Percentiles rank a stretch among this genome's conserved stretches.
Conservation (phyloP, 2,797 vertebrate species). For the Hafferia zeledoni region DNA sequence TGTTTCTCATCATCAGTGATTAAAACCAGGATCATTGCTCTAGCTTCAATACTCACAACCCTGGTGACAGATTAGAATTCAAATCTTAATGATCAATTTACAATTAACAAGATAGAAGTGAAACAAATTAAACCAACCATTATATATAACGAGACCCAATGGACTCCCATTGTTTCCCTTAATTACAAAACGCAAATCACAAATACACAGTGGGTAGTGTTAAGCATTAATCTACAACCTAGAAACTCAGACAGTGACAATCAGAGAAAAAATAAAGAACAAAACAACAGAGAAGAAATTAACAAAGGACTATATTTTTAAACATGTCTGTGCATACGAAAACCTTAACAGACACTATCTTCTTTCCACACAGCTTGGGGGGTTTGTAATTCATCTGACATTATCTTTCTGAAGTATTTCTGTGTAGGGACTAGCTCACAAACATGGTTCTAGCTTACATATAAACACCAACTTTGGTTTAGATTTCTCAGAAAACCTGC, state of each 20-base stretch:
- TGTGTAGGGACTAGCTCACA: slow-evolving; percentile 20
- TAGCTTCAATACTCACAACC: slow-evolving; percentile 82
- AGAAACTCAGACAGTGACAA: slow-evolving; percentile 71
- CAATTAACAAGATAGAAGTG: slow-evolving; percentile 88
- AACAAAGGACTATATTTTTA: slow-evolving; percentile 44
- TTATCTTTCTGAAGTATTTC: slow-evolving; percentile 2
- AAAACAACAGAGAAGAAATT: slow-evolving; percentile 22
- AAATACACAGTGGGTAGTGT: slow-evolving; percentile 78
- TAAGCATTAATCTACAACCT: slow-evolving; percentile 76
- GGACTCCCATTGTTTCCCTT: slow-evolving; percentile 84
- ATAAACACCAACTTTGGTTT: background rate
- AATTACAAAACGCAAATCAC: slow-evolving; percentile 82
- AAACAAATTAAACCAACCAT: slow-evolving; percentile 88
- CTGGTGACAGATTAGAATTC: slow-evolving; percentile 86
- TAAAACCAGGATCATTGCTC: slow-evolving; percentile 82
- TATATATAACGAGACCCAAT: slow-evolving; percentile 82
- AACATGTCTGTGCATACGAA: background rate
- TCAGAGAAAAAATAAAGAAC: background rate
- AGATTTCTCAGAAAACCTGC: background rate
- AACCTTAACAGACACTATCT: background rate
- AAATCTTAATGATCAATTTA: slow-evolving; percentile 88
- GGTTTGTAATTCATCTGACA: slow-evolving; percentile 25
- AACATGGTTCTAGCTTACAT: background rate
- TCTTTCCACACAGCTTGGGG: slow-evolving; percentile 14
- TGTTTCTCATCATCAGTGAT: slow-evolving; percentile 86